Conservation (phyloP, 2,113 vertebrate genomes). For the Pelecanoides urinatrix region DNA sequence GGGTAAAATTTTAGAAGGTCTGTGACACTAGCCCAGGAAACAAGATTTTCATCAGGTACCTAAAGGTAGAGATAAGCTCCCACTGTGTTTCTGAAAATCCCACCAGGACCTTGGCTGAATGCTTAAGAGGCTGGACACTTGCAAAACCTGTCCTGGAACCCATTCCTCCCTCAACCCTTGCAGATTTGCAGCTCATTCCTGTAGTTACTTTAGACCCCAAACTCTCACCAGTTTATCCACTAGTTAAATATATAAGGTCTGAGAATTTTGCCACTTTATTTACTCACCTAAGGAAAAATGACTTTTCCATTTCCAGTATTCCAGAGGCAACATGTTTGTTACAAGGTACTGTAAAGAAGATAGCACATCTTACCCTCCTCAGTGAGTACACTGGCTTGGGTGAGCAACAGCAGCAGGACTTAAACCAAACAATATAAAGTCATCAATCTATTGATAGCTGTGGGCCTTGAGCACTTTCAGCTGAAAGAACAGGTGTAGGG, state of each 20-base stretch:
- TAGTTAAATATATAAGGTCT: background rate
- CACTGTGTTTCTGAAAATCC: background rate
- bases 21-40: background rate
- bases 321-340: background rate
- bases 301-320: background rate
- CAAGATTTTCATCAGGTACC: background rate
- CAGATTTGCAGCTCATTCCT: background rate
- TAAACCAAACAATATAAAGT: background rate
- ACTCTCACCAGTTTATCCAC: background rate
- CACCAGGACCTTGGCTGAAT: background rate
- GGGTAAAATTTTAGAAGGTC: background rate
- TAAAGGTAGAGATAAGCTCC: background rate
- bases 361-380: background rate
- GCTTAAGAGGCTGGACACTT: background rate
- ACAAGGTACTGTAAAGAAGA: background rate
- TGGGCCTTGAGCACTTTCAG: background rate
- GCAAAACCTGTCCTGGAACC: background rate
- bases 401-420: background rate
- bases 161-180: background rate
- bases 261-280: background rate
- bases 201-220: background rate
- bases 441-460: background rate
- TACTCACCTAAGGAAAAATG: background rate
- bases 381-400: background rate
- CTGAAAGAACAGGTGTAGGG: background rate